Conservation (phyloP, 2,888 invertebrate genomes). For the Oligia strigilis region DNA sequence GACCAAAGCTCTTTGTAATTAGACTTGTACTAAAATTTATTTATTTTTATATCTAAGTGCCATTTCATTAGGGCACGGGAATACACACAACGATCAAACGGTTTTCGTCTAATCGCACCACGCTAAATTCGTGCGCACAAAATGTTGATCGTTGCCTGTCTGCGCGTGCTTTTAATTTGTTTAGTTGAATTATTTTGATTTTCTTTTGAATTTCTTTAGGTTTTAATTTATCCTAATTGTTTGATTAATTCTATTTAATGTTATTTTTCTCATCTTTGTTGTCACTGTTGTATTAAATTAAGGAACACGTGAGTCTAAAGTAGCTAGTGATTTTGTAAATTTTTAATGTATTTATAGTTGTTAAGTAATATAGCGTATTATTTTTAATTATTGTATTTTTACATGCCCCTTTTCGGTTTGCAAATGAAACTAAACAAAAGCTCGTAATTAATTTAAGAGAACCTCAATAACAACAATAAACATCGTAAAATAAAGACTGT, state of each 20-base stretch:
- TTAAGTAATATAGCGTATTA: constrained; percentile 59
- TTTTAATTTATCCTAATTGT: constrained; percentile 39
- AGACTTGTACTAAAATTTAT: constrained; percentile 71
- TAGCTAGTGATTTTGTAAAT: constrained; percentile 79
- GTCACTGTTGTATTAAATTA: constrained; percentile 64
- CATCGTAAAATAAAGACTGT: background rate
- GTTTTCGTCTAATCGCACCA: background rate
- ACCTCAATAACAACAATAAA: background rate
- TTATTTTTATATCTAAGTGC: constrained; percentile 78
- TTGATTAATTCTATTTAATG: constrained; percentile 40
- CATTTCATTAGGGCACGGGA: constrained; percentile 61
- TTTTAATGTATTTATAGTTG: constrained; percentile 45
- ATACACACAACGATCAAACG: constrained; percentile 17
- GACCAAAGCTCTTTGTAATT: constrained; percentile 87
- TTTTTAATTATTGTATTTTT: constrained; percentile 30
- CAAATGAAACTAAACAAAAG: background rate
- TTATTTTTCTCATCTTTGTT: constrained; percentile 56
- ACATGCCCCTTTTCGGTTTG: background rate
- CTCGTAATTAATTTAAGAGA: background rate
- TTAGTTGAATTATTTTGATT: constrained; percentile 54
- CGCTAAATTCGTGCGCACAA: background rate
- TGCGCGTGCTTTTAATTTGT: constrained; percentile 51
- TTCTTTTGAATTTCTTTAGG: constrained; percentile 41
- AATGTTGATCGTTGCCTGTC: constrained; percentile 22
- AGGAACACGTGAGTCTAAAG: constrained; percentile 74